These are phyloP conservation scores for Muschampia staudingeri DNA, from an alignment of 2,888 invertebrate genomes.

Conservation along the genomic window DNA sequence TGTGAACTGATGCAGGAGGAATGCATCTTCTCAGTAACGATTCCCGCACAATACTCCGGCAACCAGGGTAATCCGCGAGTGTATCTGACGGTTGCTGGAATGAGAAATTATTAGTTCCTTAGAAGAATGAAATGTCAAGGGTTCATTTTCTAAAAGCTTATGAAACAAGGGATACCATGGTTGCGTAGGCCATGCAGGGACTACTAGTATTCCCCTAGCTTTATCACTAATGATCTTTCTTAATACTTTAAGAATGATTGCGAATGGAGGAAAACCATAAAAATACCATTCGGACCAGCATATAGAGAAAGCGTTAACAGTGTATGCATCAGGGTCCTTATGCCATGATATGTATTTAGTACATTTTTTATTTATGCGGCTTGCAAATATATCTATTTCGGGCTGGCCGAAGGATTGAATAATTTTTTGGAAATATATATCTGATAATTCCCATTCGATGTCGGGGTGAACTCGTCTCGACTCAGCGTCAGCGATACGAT, in stretches of 20 bases:
- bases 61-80: conserved; percentile 30
- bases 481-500: conserved; percentile 51
- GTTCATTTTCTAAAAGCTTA: background rate
- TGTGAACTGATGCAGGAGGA: conserved; percentile 8
- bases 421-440: conserved; percentile 31
- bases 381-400: conserved; percentile 40
- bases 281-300: conserved; percentile 1
- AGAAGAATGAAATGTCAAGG: background rate
- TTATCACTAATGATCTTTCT: conserved; percentile 20
- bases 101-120: conserved; percentile 25
- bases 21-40: conserved; percentile 13
- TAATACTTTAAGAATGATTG: conserved; percentile 23
- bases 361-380: conserved; percentile 34
- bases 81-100: conserved; percentile 23
- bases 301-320: conserved; percentile 9
- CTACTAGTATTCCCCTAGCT: conserved; percentile 21
- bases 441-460: conserved; percentile 51
- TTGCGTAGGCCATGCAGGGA: conserved; percentile 27
- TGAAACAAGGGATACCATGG: conserved; percentile 25
- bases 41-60: conserved; percentile 25
- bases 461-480: conserved; percentile 51
- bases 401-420: conserved; percentile 7
- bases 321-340: conserved; percentile 31
- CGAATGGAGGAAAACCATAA: conserved; percentile 27
- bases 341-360: conserved; percentile 45